Percentiles rank a stretch among this genome's conserved stretches.
Conservation (phyloP, 2,113 vertebrate species). For the Ciconia stormi region DNA sequence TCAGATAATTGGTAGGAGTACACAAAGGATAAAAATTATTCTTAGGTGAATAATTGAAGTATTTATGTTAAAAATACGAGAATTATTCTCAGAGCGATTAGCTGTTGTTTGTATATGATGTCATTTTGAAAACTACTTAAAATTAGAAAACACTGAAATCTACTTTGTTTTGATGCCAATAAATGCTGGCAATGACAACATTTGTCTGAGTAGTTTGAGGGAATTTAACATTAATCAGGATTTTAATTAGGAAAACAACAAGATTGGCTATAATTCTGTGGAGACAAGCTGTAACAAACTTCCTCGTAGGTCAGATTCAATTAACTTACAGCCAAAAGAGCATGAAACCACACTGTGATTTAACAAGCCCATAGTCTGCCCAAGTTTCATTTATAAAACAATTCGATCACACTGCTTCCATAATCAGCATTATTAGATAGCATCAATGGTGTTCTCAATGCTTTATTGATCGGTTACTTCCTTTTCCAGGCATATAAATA, state of each 20-base stretch:
- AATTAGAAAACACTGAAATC: background rate
- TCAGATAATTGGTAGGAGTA: background rate
- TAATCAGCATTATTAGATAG: background rate
- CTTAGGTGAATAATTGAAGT: background rate
- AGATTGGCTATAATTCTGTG: background rate
- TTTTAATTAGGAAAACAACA: slow-evolving; percentile 18
- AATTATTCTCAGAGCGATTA: background rate
- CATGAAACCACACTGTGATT: background rate
- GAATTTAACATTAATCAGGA: background rate
- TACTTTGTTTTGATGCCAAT: background rate
- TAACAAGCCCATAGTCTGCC: background rate
- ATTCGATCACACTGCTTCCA: background rate
- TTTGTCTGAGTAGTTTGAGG: background rate
- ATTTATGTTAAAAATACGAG: background rate
- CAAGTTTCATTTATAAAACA: background rate
- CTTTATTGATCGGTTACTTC: background rate
- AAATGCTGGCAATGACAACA: background rate
- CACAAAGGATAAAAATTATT: background rate
- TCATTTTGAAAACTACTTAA: background rate
- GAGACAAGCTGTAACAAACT: background rate
- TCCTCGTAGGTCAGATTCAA: background rate
- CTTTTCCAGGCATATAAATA: background rate
- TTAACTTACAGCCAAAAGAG: background rate
- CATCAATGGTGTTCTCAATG: background rate
- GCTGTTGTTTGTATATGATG: background rate